Evolutionary conservation across 2,113 vertebrate genomes (phyloP).

Genomic region (Gambusia holbrooki): DNA sequence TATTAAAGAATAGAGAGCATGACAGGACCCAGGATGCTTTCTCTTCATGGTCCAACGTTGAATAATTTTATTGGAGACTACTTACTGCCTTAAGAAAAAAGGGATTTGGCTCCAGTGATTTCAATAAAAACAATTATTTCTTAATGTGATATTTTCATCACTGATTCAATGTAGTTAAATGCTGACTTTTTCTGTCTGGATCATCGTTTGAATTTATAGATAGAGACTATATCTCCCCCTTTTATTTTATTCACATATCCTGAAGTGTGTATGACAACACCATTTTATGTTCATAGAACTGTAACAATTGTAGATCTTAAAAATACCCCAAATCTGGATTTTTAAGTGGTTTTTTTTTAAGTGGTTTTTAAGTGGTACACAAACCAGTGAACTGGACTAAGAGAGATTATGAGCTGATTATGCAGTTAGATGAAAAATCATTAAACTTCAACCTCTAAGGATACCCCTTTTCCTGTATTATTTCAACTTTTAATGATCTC

Average conservation of each 20-base stretch:
- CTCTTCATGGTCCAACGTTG: no score
- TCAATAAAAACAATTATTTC: no score
- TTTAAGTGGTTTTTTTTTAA: neutral
- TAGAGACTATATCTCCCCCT: no score
- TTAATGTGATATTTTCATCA: no score
- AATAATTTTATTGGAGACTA: no score
- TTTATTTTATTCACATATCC: no score
- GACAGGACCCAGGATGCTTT: no score
- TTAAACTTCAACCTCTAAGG: neutral
- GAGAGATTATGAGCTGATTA: neutral
- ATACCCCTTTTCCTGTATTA: constrained; percentile 5
- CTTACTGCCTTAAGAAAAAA: no score
- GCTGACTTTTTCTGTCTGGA: no score
- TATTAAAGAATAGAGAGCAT: neutral
- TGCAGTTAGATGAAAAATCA: neutral
- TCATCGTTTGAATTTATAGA: no score
- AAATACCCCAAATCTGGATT: neutral
- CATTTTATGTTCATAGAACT: neutral
- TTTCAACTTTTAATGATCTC: constrained; percentile 43
- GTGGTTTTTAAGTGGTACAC: neutral
- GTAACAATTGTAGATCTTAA: neutral
- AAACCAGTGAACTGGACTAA: constrained; percentile 6
- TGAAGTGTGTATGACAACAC: neutral
- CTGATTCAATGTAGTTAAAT: no score
- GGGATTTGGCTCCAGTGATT: no score